These are phyloP conservation scores for Labeo rohita DNA, from an alignment of 2,113 vertebrate species.

Conservation along the genomic window DNA sequence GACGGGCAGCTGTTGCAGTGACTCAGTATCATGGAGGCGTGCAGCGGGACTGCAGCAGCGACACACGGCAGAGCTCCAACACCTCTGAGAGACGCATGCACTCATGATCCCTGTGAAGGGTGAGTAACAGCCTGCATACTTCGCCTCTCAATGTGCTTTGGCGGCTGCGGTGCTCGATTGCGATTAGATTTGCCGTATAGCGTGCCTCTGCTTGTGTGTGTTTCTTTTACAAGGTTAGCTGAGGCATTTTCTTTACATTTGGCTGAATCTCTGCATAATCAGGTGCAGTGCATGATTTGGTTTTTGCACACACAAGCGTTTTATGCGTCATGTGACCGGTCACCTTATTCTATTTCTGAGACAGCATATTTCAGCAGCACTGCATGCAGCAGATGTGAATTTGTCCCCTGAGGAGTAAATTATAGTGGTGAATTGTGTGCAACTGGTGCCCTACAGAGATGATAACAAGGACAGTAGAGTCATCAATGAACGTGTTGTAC, in stretches of 20 bases:
- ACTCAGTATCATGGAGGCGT: constrained; percentile 76
- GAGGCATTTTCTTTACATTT: background rate
- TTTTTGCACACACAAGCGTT: constrained; percentile 25
- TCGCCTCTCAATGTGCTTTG: background rate
- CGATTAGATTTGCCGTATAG: constrained; percentile 41
- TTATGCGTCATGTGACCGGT: constrained; percentile 10
- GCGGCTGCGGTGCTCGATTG: constrained; percentile 6
- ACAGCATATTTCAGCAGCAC: constrained; percentile 10
- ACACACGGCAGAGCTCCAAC: constrained; percentile 72
- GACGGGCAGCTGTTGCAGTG: constrained; percentile 74
- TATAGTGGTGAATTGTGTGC: constrained; percentile 22
- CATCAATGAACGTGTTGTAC: background rate
- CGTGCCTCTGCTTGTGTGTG: constrained; percentile 7
- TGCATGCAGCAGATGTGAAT: background rate
- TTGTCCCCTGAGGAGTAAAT: constrained; percentile 29
- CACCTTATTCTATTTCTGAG: background rate
- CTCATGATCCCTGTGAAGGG: constrained; percentile 75
- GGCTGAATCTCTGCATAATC: constrained; percentile 14
- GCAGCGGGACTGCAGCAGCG: constrained; percentile 75
- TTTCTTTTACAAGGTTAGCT: constrained; percentile 36
- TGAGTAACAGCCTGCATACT: constrained; percentile 62
- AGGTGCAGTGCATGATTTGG: constrained; percentile 30
- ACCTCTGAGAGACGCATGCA: constrained; percentile 71
- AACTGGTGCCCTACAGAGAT: constrained; percentile 34
- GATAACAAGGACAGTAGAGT: background rate